A percentile compares a stretch with the other conserved stretches of the same genome.
Conservation (phyloP, 2,888 invertebrate species). For the Dugesia japonica region DNA sequence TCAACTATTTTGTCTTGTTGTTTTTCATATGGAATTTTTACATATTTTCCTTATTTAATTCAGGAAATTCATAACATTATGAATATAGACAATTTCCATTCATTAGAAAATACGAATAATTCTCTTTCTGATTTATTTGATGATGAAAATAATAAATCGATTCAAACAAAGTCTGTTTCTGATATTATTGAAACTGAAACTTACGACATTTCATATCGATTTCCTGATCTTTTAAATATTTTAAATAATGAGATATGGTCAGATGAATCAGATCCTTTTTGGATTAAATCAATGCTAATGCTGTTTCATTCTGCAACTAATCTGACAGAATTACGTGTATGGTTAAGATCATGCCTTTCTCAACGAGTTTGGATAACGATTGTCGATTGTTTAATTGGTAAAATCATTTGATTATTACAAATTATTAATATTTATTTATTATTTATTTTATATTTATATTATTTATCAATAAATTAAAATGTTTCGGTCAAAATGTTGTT, state of each 20-base stretch:
- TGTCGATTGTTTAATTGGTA: neutral
- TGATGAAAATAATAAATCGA: neutral
- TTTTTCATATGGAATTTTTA: neutral
- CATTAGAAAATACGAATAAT: too few relatives aligned
- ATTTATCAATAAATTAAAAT: too few relatives aligned
- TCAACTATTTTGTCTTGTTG: neutral
- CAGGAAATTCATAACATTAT: neutral
- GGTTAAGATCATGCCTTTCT: neutral
- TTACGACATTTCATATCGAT: neutral
- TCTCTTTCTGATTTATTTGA: neutral
- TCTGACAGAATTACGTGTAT: neutral
- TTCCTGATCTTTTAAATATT: neutral
- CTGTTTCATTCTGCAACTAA: neutral
- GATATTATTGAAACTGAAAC: neutral
- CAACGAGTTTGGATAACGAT: neutral
- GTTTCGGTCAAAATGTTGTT: too few relatives aligned
- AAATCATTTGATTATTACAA: neutral
- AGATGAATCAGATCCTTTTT: neutral
- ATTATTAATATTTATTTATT: too few relatives aligned
- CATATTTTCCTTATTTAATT: neutral
- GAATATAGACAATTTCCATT: neutral
- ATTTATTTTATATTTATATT: too few relatives aligned
- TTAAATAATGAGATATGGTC: neutral
- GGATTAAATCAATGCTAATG: neutral
- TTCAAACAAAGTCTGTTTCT: neutral